These are phyloP conservation scores for Megaceryle alcyon DNA, from an alignment of 2,797 vertebrate species.

Conservation along the genomic window DNA sequence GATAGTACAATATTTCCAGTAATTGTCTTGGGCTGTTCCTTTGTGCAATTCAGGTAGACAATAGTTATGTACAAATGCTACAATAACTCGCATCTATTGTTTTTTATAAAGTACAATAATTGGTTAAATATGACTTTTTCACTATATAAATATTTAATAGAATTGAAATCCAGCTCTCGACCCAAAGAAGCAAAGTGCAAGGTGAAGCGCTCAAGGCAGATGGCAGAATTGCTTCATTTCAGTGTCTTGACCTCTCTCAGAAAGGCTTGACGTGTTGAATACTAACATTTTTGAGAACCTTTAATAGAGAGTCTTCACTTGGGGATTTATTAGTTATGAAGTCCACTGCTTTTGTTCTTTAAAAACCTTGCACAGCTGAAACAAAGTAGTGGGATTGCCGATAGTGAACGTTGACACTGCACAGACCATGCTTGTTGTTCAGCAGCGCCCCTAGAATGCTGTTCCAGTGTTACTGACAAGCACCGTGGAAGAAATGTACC, in stretches of 20 bases:
- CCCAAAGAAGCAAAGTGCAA: background rate
- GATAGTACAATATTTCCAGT: rapidly evolving
- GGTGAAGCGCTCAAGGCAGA: background rate
- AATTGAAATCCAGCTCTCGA: background rate
- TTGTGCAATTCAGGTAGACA: background rate
- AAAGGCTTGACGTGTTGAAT: background rate
- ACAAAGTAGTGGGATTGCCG: background rate
- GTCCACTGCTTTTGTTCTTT: background rate
- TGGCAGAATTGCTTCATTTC: background rate
- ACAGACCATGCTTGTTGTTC: rapidly evolving
- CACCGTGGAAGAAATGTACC: rapidly evolving
- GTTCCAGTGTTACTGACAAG: rapidly evolving
- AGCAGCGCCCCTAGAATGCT: background rate
- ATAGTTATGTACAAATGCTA: background rate
- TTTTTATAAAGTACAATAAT: background rate
- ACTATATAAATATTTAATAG: background rate
- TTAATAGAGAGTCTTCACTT: background rate
- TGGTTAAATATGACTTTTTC: background rate
- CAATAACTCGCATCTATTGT: background rate
- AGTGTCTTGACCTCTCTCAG: background rate
- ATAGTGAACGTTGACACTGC: rapidly evolving
- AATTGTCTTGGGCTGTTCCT: background rate
- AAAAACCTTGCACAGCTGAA: background rate
- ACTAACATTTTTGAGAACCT: background rate
- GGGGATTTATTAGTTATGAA: background rate